Conservation (phyloP, 2,113 vertebrate species). For the Burhinus oedicnemus region DNA sequence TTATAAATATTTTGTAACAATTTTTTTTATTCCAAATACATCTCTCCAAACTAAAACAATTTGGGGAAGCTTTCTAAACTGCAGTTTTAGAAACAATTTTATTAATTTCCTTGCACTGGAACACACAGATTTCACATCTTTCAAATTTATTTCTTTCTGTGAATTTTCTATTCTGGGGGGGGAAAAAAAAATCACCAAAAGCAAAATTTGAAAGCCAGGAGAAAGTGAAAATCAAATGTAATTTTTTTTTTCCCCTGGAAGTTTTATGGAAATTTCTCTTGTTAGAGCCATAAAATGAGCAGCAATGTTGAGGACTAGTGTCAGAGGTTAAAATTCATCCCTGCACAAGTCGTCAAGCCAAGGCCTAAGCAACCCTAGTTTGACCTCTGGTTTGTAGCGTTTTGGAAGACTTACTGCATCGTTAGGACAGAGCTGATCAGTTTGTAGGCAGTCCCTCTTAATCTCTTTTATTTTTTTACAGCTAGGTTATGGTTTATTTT, state of each 20-base stretch:
- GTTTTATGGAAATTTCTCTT: background rate
- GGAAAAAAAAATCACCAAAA: background rate
- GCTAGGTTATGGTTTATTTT: background rate
- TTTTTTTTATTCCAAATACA: background rate
- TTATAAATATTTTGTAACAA: slow-evolving; percentile 8
- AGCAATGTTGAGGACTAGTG: background rate
- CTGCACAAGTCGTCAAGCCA: background rate
- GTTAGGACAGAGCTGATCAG: background rate
- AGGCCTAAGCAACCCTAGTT: background rate
- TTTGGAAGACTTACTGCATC: background rate
- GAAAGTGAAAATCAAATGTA: background rate
- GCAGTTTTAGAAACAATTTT: background rate
- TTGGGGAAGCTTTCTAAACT: background rate
- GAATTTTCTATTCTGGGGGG: background rate
- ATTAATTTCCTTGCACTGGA: background rate
- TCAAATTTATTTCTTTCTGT: background rate
- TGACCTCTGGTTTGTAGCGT: background rate
- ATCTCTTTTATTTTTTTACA: background rate
- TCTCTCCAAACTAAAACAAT: background rate
- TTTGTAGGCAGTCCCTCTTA: background rate
- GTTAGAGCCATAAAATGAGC: background rate
- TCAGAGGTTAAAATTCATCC: background rate
- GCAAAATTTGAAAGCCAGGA: background rate
- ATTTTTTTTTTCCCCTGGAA: background rate
- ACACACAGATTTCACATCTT: background rate